Conservation (phyloP, 2,888 invertebrate species). For the Pyrrhosoma nymphula region DNA sequence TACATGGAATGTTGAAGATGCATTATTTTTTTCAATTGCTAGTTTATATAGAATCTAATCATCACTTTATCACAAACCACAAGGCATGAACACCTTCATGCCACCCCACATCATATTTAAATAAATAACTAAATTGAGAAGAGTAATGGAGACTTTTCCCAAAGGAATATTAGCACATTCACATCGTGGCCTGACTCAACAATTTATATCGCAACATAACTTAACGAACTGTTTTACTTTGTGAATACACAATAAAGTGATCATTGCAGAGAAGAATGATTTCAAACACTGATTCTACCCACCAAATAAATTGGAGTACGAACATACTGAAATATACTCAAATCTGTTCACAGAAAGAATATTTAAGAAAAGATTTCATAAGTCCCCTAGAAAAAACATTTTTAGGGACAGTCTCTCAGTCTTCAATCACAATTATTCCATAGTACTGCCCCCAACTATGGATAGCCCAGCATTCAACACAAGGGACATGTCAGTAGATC, state of each 20-base stretch:
- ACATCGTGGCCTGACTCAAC: neutral
- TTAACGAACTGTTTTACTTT: neutral
- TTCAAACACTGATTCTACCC: neutral
- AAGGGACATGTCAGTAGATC: neutral
- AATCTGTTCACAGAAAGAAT: neutral
- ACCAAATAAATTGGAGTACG: neutral
- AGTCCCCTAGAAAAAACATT: neutral
- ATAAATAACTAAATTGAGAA: neutral
- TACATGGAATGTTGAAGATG: slow-evolving; percentile 11
- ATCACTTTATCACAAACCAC: neutral
- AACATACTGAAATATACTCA: neutral
- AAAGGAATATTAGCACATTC: neutral
- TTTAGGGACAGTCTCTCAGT: neutral
- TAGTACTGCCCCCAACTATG: neutral
- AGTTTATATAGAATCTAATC: neutral
- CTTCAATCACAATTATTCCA: neutral
- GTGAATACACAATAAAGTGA: neutral
- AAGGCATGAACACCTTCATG: neutral
- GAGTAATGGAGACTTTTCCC: neutral
- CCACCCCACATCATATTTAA: neutral
- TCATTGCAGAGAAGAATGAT: neutral
- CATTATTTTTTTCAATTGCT: neutral
- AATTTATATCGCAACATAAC: neutral
- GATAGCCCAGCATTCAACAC: neutral
- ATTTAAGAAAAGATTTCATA: neutral